Base-by-base conservation (phyloP, 2,797 vertebrate genomes). In the Anableps anableps region DNA sequence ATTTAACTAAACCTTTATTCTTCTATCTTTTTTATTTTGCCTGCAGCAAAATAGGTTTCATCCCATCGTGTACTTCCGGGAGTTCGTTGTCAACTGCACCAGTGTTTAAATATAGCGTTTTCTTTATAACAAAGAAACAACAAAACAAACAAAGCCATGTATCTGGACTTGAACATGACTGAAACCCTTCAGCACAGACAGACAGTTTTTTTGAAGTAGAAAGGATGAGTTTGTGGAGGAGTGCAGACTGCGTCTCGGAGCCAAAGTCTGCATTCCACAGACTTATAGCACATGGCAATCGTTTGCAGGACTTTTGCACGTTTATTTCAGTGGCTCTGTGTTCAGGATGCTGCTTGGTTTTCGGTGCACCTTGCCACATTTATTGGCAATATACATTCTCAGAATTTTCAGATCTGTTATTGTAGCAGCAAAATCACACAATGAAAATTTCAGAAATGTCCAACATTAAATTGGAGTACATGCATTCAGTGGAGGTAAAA, bases 311-410 rank as follows among this genome's bases (percentile, higher is more conserved):
- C 82, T 85, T 81, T 70, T 85, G 88, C 84, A 96, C 96, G 94
- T 94, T 96, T 96, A 94, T 93, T 95, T 96, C 31, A 95, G 94
- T 85, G 86, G 92, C 91, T 96, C 95, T 92, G 97, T 97, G 93
- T 93, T 90, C 89, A 93, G 93, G 93, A 95, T 94, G 90, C 88
- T 89, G 86, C 92, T 93, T 85, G 94, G 94, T 93, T 80, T 74
- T 41, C 77, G 47, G 85, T 51, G 17, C 19, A 21, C 19, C 19
- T 10, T 3, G 19, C 50, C 17, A 51, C 50, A 51, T 19, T 21
- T 19, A 51, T 19, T 51, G 19, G 50, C 19, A 10, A 43, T 10
- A 43, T 10, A 43, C 43, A 43, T 43, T 43, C 43, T 43, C 4
- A 4, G 50, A 19, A 47, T 47, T 13, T 47, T 43, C 43, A n/a